Conservation (phyloP, 2,113 vertebrate genomes). For the Oncorhynchus tshawytscha region DNA sequence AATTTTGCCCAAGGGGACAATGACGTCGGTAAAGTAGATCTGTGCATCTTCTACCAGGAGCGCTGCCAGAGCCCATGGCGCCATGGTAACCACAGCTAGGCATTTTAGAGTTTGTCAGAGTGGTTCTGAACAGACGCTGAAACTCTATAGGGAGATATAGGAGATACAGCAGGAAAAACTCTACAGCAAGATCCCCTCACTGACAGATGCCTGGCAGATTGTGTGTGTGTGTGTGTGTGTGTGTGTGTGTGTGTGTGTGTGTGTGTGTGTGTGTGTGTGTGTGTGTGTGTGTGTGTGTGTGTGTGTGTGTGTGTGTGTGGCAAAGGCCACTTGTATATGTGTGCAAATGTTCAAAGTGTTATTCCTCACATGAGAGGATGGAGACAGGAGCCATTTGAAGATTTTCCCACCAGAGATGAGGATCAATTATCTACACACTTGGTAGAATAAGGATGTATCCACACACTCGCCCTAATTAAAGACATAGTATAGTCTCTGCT, state of each 20-base stretch:
- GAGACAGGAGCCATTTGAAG: neutral
- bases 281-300: too few species aligned
- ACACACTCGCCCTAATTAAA: conserved; percentile 10
- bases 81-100: too few species aligned
- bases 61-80: too few species aligned
- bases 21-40: too few species aligned
- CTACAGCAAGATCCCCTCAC: conserved; percentile 1
- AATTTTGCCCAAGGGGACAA: too few species aligned
- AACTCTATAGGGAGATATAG: conserved; percentile 20
- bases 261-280: too few species aligned
- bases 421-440: neutral
- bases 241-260: too few species aligned
- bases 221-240: too few species aligned
- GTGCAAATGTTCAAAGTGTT: neutral
- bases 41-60: too few species aligned
- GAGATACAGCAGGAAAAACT: neutral
- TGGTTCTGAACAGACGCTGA: conserved; percentile 26
- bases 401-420: too few species aligned
- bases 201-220: conserved; percentile 4
- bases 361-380: neutral
- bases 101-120: conserved; percentile 19
- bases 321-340: neutral
- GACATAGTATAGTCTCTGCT: neutral
- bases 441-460: conserved; percentile 9
- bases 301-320: too few species aligned